Evolutionary conservation across 2,888 invertebrate species (phyloP).

Genomic region (Poecilobothrus nobilitatus): DNA sequence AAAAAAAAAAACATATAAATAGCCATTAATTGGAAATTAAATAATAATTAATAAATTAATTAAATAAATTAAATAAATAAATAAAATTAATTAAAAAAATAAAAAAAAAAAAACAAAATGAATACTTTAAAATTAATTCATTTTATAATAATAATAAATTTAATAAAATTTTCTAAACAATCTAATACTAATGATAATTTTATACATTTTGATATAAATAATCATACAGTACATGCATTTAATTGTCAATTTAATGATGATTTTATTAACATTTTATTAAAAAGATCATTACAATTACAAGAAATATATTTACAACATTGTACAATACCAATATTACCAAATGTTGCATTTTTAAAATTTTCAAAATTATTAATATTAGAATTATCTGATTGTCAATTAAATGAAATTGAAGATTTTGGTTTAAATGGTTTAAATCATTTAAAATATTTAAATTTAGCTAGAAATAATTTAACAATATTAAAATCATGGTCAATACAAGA

Average conservation of each 20-base stretch:
- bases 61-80: too few species aligned
- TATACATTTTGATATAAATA: slow-evolving; percentile 7
- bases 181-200: background rate
- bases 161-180: background rate
- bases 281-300: background rate
- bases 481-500: slow-evolving; percentile 36
- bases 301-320: slow-evolving; percentile 32
- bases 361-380: slow-evolving; percentile 30
- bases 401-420: slow-evolving; percentile 32
- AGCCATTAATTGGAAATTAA: too few species aligned
- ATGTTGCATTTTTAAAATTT: slow-evolving; percentile 34
- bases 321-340: slow-evolving; percentile 31
- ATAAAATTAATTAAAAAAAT: too few species aligned
- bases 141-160: background rate
- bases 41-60: too few species aligned
- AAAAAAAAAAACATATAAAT: too few species aligned
- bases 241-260: slow-evolving; percentile 7
- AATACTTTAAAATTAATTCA: too few species aligned
- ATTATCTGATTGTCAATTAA: slow-evolving; percentile 31
- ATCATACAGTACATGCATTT: background rate
- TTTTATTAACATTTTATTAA: background rate
- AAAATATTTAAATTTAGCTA: slow-evolving; percentile 32
- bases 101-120: too few species aligned
- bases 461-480: slow-evolving; percentile 35
- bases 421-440: slow-evolving; percentile 34